phyloP scores from a whole-genome alignment of 2,797 vertebrate species.

The Halcyon smyrnensis region DNA sequence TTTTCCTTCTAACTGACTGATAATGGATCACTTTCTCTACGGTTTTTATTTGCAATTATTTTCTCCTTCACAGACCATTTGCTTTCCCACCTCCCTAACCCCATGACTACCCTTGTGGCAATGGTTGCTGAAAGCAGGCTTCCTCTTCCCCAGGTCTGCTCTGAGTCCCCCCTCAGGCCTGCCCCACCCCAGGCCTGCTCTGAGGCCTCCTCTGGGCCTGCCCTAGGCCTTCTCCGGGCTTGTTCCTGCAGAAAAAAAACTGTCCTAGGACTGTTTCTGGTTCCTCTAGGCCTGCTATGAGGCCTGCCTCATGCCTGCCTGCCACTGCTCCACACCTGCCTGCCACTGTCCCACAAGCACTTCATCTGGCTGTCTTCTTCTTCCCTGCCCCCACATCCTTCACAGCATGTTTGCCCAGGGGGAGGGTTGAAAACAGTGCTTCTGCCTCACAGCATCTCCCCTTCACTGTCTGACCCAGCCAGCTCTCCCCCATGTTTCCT shows the following conservation, averaged over 20 bases:
- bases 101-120: accelerated
- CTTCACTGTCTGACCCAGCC: accelerated
- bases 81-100: neutral
- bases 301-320: accelerated
- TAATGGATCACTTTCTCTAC: neutral
- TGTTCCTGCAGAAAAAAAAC: accelerated
- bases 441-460: neutral
- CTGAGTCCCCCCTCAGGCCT: neutral
- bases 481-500: neutral
- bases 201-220: accelerated
- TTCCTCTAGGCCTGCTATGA: neutral
- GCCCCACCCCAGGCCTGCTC: neutral
- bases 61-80: neutral
- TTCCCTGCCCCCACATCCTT: neutral
- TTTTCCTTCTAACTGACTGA: neutral
- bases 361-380: accelerated
- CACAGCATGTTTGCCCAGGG: accelerated
- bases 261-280: accelerated
- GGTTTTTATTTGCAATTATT: neutral
- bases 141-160: no score
- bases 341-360: accelerated
- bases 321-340: no score
- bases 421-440: neutral
- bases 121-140: neutral
- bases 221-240: neutral